These are phyloP conservation scores for Bombylius discolor DNA, from an alignment of 2,888 invertebrate species.

Conservation along the genomic window DNA sequence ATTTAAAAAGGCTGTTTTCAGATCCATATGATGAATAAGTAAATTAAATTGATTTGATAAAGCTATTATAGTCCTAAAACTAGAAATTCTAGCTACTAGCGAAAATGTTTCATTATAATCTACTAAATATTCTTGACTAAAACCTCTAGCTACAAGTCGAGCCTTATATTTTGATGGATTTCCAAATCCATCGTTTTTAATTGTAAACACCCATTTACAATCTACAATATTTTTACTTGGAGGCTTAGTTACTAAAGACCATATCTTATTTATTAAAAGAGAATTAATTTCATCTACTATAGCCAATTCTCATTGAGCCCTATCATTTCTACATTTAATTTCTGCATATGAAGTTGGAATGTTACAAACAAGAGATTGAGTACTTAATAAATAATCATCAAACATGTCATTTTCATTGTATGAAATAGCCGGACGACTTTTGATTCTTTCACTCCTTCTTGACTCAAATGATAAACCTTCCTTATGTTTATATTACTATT, in stretches of 20 bases:
- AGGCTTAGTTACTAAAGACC: slow-evolving; percentile 13
- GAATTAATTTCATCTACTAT: slow-evolving; percentile 17
- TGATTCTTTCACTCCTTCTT: slow-evolving; percentile 6
- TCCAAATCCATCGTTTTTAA: slow-evolving; percentile 12
- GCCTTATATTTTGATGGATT: slow-evolving; percentile 12
- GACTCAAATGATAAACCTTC: not conserved
- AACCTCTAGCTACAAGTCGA: slow-evolving; percentile 12
- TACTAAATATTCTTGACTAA: slow-evolving; percentile 9
- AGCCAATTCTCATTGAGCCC: slow-evolving; percentile 14
- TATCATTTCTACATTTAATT: slow-evolving; percentile 13
- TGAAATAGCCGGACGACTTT: slow-evolving; percentile 1
- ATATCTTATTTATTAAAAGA: slow-evolving; percentile 15
- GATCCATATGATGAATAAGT: slow-evolving; percentile 14
- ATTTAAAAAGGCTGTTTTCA: too few species aligned
- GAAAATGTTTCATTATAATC: slow-evolving; percentile 14
- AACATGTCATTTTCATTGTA: slow-evolving; percentile 1
- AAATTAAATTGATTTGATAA: slow-evolving; percentile 14
- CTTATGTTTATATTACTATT: not conserved
- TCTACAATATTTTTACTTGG: slow-evolving; percentile 15
- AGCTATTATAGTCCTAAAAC: slow-evolving; percentile 12
- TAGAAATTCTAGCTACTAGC: slow-evolving; percentile 13
- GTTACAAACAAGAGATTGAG: slow-evolving; percentile 10
- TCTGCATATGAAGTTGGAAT: slow-evolving; percentile 13
- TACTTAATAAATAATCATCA: slow-evolving; percentile 9
- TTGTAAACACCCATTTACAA: slow-evolving; percentile 17